A percentile compares a stretch with the other conserved stretches of the same genome.
Conservation (phyloP, 2,888 invertebrate genomes). For the Lottia gigantea region DNA sequence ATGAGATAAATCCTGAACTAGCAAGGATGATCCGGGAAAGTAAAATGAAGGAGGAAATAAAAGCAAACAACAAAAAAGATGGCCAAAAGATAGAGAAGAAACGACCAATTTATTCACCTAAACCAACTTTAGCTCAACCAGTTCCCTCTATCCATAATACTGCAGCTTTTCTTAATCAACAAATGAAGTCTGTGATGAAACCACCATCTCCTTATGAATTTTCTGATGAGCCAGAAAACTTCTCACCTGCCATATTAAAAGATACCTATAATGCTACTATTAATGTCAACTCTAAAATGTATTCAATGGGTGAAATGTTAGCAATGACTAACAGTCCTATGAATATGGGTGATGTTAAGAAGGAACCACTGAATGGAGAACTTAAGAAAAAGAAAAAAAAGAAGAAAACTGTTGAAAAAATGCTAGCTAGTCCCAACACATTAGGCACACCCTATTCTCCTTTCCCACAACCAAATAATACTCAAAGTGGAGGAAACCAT, state of each 20-base stretch:
- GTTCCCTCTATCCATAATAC: neutral
- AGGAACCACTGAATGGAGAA: conserved; percentile 8
- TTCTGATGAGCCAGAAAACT: neutral
- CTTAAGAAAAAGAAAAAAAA: conserved; percentile 21
- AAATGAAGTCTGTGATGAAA: neutral
- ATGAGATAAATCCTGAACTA: conserved; percentile 3
- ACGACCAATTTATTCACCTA: neutral
- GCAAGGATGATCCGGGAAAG: neutral
- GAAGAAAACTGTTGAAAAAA: conserved; percentile 15
- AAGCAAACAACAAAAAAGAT: neutral
- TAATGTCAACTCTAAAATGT: conserved; percentile 6
- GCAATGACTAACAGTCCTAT: neutral
- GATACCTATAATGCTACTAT: neutral
- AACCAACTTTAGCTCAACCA: neutral
- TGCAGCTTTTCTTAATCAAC: neutral
- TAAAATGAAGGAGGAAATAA: neutral
- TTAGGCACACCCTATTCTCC: conserved; percentile 5
- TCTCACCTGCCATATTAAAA: neutral
- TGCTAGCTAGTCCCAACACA: neutral
- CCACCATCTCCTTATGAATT: conserved; percentile 5
- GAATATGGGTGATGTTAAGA: neutral
- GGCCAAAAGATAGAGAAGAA: neutral
- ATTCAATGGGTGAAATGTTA: neutral
- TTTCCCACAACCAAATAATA: conserved; percentile 9
- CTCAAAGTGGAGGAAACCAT: conserved; percentile 3